Base-by-base conservation (phyloP, 2,113 vertebrate genomes). In the Grallaria varia region DNA sequence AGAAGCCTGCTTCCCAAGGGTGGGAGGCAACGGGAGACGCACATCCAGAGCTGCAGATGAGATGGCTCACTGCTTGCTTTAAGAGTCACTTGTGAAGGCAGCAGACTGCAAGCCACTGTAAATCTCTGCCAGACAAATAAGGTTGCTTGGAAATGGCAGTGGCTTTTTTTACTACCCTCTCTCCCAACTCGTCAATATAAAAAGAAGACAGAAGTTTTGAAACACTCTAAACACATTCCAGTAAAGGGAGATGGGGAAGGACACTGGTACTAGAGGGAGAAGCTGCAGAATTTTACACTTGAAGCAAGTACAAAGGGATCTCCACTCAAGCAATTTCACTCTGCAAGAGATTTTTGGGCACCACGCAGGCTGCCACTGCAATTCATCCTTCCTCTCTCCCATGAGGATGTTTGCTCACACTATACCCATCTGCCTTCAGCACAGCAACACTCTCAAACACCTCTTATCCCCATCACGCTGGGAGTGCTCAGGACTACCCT, bases 341-440 rank as follows among this genome's bases (percentile, higher is more conserved):
- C 40, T n/a, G 47, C 72, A 45, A 76, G 47, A 63, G 12, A n/a
- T 21, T 64, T 88, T 0, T 49, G 42, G 56, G 31, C 39, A 86
- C 39, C 58, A 53, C 0, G 1, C 45, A 62, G 40, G 17, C 59
- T 92, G 49, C 35, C 49, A n/a, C 40, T 4, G 4, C 66, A 35
- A 31, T 19, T 62, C 45, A 21, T 33, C 47, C 40, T 25, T 25
- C 49, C 14, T 68, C 20, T 33, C 49, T 55, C 33, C 74, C 0
- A 1, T 0, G 1, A 33, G 50, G 37, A 24, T 4, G 3, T 31
- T 27, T 11, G 9, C 59, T 74, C 40, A 35, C 3, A 6, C n/a
- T 50, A 20, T 12, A 45, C 15, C 30, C 10, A 2, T 9, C 60
- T 49, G 74, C 47, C 39, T 31, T 37, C 3, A 21, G 28, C 30